A percentile compares a stretch with the other conserved stretches of the same genome.
phyloP scores from a whole-genome alignment of 2,888 invertebrate species.

The Drosophila suboccidentalis region DNA sequence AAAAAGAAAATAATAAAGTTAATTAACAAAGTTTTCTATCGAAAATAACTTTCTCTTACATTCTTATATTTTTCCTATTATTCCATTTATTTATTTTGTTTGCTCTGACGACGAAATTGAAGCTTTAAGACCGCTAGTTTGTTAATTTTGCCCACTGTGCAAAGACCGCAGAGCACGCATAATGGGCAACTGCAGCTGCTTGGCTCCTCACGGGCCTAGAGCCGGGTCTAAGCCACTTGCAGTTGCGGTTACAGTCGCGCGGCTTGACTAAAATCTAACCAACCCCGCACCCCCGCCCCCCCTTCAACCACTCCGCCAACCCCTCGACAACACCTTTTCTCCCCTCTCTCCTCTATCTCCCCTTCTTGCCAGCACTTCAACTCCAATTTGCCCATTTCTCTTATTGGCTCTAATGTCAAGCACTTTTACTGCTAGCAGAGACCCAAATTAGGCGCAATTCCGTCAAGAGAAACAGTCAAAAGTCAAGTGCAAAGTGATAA shows the following conservation, averaged over 20 bases:
- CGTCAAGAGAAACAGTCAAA: conserved; percentile 1
- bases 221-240: conserved; percentile 33
- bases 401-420: conserved; percentile 37
- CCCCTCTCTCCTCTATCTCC: background rate
- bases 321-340: background rate
- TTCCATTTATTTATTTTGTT: no score
- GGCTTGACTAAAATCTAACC: background rate
- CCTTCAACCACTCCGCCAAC: background rate
- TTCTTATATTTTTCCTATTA: no score
- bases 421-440: conserved; percentile 27
- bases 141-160: background rate
- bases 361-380: background rate
- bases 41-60: no score
- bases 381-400: conserved; percentile 15
- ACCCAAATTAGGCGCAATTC: conserved; percentile 28
- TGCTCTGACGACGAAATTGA: no score
- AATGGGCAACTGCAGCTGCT: conserved; percentile 46
- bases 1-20: no score
- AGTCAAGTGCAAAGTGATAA: conserved; percentile 6
- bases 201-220: conserved; percentile 10
- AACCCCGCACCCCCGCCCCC: no score
- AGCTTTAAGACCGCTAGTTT: no score
- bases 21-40: no score
- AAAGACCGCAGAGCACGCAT: conserved; percentile 54
- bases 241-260: conserved; percentile 25